phyloP scores from a whole-genome alignment of 2,797 vertebrate species.

The Molossus alvarezi region DNA sequence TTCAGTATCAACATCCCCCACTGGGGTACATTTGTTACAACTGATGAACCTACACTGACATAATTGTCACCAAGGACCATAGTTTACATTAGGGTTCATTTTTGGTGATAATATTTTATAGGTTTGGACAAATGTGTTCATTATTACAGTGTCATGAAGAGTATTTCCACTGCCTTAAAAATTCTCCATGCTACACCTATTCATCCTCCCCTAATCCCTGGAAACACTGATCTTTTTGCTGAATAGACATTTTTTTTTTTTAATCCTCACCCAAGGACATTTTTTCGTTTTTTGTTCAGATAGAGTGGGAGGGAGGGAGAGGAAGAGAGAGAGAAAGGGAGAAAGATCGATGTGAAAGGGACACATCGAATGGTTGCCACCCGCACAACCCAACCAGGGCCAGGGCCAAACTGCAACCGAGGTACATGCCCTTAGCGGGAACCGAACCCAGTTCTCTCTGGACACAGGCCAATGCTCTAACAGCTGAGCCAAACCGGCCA shows the following conservation, averaged over 20 bases:
- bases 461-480: too few species aligned
- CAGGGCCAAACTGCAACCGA: too few species aligned
- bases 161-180: slow-evolving; percentile 21
- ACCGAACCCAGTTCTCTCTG: too few species aligned
- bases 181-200: background rate
- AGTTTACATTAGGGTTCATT: background rate
- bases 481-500: too few species aligned
- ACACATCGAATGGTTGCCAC: too few species aligned
- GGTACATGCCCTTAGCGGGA: too few species aligned
- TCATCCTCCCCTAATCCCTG: background rate
- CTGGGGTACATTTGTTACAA: background rate
- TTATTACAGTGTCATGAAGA: background rate
- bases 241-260: background rate
- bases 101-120: background rate
- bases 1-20: background rate
- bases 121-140: background rate
- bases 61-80: background rate
- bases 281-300: too few species aligned
- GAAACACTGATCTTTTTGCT: background rate
- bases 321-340: too few species aligned
- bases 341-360: too few species aligned
- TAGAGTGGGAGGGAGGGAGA: too few species aligned
- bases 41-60: background rate
- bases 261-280: background rate
- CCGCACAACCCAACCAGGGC: too few species aligned